A percentile compares a stretch with the other conserved stretches of the same genome.
These are phyloP conservation scores for Sminthopsis crassicaudata DNA, from an alignment of 2,113 vertebrate species.

Conservation along the genomic window DNA sequence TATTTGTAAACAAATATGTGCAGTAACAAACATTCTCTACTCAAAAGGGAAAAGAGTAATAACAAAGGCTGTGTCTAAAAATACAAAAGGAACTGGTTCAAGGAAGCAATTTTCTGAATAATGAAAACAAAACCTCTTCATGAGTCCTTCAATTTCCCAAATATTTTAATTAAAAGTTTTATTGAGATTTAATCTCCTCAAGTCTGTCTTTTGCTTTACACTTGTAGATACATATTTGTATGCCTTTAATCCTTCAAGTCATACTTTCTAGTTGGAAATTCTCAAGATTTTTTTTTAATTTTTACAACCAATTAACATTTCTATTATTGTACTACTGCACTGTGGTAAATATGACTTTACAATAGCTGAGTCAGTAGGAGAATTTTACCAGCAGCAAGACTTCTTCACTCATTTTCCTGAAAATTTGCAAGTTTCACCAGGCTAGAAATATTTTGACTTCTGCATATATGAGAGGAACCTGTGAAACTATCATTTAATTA, in stretches of 20 bases:
- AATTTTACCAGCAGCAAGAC: conserved; percentile 1
- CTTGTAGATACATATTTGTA: neutral
- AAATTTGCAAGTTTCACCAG: neutral
- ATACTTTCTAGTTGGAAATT: conserved; percentile 40
- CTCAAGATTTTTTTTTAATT: conserved; percentile 45
- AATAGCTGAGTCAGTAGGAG: conserved; percentile 11
- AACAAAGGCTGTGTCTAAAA: neutral
- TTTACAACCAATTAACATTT: conserved; percentile 54
- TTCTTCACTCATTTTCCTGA: conserved; percentile 6
- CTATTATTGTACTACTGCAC: conserved; percentile 44
- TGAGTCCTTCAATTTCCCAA: neutral
- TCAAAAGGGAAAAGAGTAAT: neutral
- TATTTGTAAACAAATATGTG: neutral
- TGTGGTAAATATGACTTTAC: conserved; percentile 52
- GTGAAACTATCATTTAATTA: neutral
- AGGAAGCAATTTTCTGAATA: conserved; percentile 4
- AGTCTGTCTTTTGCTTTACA: neutral
- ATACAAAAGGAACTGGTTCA: conserved; percentile 13
- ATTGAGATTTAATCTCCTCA: neutral
- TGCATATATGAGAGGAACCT: neutral
- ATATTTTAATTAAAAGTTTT: neutral
- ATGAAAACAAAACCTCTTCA: neutral
- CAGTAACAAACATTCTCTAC: neutral
- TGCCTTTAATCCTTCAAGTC: conserved; percentile 23
- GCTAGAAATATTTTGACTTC: conserved; percentile 11